Evolutionary conservation across 1,140 invertebrate genomes (phyloP), one percentile per base, ranked within the genome.

Genomic region (Augochlora pura): DNA sequence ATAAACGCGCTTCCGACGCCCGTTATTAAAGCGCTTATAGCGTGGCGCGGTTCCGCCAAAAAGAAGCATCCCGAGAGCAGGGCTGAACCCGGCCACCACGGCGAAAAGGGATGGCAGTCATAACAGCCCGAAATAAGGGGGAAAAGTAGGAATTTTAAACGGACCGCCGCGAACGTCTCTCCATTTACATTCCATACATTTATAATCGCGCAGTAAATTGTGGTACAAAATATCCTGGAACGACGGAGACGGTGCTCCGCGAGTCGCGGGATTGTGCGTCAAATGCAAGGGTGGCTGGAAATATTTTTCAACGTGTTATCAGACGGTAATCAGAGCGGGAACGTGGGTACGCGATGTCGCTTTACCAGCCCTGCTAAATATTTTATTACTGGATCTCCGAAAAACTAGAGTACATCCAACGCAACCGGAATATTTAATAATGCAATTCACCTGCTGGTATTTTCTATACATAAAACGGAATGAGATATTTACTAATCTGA

Each of bases 11-110:
- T 78, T 52, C 54, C 38, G 38, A 73, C 64, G 69, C 49, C 65
- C 62, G 84, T 85, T 85, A 85, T 85, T 85, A 85, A 85, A 85
- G 65, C 80, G 69, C 84, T 84, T 77, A 73, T 77, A 77, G 66
- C 62, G 77, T 25, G 42, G 49, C 46, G 70, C 66, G 23, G 59
- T 68, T 67, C 63, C 62, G 38, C 69, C 59, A 57, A 76, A 84
- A 84, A 85, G 84, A 74, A 77, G 68, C 80, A 70, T 74, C 66
- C 38, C 79, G 12, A 14, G 25, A 18, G 16, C 18, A 10, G 3
- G 9, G 10, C 5, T 5, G 27, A 8, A 9, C 6, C 10, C 23
- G 1, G 10, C 8, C 8, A 5, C 4, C 12, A 18, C 42, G 25
- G 8, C n/a, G 7, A 14, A 7, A 12, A 27, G 4, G 12, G 25